These are phyloP conservation scores for Tipula vernalis DNA, from an alignment of 2,888 invertebrate genomes.

Conservation along the genomic window DNA sequence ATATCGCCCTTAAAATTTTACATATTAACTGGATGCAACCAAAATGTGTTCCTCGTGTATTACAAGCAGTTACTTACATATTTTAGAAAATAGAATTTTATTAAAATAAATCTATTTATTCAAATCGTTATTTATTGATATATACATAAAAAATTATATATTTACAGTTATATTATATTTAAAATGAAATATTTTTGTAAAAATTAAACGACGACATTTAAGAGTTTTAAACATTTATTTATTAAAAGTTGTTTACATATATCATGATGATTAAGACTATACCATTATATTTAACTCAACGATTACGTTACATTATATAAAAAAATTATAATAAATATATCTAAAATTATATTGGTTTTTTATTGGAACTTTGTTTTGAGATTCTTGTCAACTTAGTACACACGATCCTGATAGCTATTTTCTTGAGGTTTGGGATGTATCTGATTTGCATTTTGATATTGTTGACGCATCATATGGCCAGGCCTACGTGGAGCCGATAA, in stretches of 20 bases:
- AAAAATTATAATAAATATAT: not conserved
- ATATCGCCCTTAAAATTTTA: not conserved
- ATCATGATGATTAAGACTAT: not conserved
- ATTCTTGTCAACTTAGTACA: conserved; percentile 49
- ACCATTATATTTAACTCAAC: not conserved
- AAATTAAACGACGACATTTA: not conserved
- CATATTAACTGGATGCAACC: not conserved
- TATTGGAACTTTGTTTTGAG: not conserved
- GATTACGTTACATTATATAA: not conserved
- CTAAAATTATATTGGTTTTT: not conserved
- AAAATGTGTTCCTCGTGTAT: not conserved
- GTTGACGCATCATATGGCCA: conserved; percentile 53
- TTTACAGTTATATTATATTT: not conserved
- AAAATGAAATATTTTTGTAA: not conserved
- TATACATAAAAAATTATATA: not conserved
- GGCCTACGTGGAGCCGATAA: conserved; percentile 63
- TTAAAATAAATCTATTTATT: not conserved
- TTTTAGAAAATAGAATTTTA: not conserved
- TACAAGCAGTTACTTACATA: not conserved
- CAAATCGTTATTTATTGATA: not conserved
- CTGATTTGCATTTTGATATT: conserved; percentile 40
- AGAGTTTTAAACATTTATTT: not conserved
- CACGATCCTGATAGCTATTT: conserved; percentile 74
- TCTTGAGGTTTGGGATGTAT: conserved; percentile 50
- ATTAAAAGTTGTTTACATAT: not conserved